Evolutionary conservation across 2,113 vertebrate genomes (phyloP).

Genomic region (Lynx canadensis): DNA sequence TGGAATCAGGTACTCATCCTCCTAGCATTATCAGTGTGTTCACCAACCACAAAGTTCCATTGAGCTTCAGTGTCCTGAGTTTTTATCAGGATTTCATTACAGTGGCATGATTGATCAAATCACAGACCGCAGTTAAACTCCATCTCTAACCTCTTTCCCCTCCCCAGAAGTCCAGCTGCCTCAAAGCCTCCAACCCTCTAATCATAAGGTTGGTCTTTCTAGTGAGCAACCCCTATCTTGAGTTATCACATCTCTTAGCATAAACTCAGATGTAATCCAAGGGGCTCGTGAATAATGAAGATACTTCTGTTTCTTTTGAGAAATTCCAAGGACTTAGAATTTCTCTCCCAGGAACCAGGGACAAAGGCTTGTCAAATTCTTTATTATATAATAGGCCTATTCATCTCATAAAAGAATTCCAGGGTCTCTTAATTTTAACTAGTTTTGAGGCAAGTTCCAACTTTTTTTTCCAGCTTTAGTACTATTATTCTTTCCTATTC

Average conservation of each 20-base stretch:
- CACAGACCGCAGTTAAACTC: neutral
- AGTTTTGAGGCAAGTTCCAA: conserved; percentile 41
- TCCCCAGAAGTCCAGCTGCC: neutral
- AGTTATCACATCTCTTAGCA: neutral
- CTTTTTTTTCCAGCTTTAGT: neutral
- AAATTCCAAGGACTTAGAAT: conserved; percentile 38
- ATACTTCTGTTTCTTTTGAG: neutral
- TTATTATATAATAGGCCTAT: neutral
- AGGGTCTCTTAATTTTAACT: conserved; percentile 8
- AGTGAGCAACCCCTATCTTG: neutral
- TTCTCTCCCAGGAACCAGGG: neutral
- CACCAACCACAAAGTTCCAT: neutral
- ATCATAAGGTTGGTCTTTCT: conserved; percentile 17
- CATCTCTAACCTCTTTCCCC: neutral
- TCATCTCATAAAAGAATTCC: neutral
- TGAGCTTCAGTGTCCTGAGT: conserved; percentile 3
- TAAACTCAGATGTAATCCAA: conserved; percentile 28
- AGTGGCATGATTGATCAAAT: conserved; percentile 1
- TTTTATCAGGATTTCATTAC: conserved; percentile 46
- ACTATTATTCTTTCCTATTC: conserved; percentile 13
- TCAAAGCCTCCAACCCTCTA: neutral
- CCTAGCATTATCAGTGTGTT: neutral
- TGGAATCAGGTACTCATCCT: neutral
- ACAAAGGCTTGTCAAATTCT: neutral
- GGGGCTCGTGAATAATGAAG: conserved; percentile 40